These are phyloP conservation scores for Gephyroberyx darwinii DNA, from an alignment of 2,797 vertebrate genomes.

Conservation along the genomic window DNA sequence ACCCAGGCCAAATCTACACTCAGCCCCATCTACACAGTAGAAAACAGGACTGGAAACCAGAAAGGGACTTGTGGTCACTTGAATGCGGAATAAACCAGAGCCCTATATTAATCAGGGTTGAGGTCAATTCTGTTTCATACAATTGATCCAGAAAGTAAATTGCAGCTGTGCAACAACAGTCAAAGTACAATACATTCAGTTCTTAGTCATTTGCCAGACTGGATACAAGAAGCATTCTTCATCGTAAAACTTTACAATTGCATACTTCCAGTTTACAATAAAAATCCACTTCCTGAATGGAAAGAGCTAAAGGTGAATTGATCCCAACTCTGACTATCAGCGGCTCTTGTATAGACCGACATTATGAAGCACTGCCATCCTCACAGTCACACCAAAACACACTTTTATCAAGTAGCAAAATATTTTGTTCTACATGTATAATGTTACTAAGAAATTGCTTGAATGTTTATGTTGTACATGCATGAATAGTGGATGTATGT, in stretches of 20 bases:
- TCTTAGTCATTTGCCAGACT: conserved; percentile 56
- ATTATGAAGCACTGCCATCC: neutral
- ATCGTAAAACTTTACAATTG: conserved; percentile 21
- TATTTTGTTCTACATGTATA: conserved; percentile 1
- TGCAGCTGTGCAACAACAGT: conserved; percentile 62
- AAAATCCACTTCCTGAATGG: neutral
- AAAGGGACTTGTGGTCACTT: conserved; percentile 22
- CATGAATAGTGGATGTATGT: conserved; percentile 30
- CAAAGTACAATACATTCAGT: conserved; percentile 71
- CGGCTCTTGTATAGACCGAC: conserved; percentile 1
- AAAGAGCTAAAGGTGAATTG: neutral
- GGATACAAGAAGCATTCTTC: conserved; percentile 31
- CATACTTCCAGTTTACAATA: neutral
- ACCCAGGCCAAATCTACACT: conserved; percentile 28
- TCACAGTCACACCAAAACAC: conserved; percentile 23
- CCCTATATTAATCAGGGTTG: conserved; percentile 37
- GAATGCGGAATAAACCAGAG: conserved; percentile 33
- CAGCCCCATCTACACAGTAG: conserved; percentile 68
- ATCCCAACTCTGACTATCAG: conserved; percentile 24
- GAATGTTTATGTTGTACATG: conserved; percentile 35
- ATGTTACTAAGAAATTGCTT: too few species aligned
- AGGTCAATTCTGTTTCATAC: conserved; percentile 38
- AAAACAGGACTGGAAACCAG: conserved; percentile 53
- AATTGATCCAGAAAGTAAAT: conserved; percentile 33
- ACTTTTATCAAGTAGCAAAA: conserved; percentile 22